Evolutionary conservation across 2,113 vertebrate genomes (phyloP).

Genomic region (Alaudala cheleensis): DNA sequence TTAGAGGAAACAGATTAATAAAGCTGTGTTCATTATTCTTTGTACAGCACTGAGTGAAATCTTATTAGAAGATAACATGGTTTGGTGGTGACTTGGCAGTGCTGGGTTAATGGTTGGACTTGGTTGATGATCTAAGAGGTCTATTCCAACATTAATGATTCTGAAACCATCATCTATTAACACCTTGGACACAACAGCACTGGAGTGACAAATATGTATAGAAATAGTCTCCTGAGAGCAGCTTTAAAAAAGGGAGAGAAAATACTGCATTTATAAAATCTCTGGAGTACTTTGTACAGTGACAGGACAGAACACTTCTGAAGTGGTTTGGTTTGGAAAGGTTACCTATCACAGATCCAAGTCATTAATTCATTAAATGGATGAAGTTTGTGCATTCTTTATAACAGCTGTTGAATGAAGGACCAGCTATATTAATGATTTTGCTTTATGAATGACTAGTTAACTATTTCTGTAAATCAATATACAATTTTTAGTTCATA

Average conservation of each 20-base stretch:
- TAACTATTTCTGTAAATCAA: background rate
- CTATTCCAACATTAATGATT: background rate
- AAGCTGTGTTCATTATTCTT: background rate
- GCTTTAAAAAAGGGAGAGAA: background rate
- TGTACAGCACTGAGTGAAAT: background rate
- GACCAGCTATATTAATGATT: background rate
- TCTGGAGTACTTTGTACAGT: background rate
- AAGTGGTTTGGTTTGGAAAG: background rate
- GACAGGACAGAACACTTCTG: background rate
- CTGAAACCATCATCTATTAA: background rate
- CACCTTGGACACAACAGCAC: background rate
- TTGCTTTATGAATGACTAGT: background rate
- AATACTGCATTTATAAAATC: background rate
- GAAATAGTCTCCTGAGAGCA: background rate
- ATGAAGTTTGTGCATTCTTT: background rate
- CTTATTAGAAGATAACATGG: background rate
- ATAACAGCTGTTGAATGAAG: background rate
- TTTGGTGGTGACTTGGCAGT: background rate
- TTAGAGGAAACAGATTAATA: conserved; percentile 2
- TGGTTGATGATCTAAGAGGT: background rate
- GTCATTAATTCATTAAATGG: background rate
- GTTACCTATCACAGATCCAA: background rate
- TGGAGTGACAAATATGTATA: background rate
- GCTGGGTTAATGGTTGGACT: background rate
- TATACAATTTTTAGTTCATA: background rate